These are phyloP conservation scores for Oithona nana DNA, from an alignment of 2,888 invertebrate species.

Conservation along the genomic window DNA sequence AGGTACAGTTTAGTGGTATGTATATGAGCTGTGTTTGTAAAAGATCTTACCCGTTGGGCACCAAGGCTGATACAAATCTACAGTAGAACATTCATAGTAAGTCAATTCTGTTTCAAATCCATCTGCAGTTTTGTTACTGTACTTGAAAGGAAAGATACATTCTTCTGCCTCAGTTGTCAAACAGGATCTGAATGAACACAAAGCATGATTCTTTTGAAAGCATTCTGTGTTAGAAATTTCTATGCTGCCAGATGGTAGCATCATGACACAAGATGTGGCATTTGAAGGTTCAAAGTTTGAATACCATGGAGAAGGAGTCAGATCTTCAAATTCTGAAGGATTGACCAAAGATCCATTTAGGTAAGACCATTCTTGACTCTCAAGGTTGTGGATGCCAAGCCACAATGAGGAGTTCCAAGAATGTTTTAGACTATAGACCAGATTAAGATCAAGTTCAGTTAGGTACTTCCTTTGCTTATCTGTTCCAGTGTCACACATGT, in stretches of 20 bases:
- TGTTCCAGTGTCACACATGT: too few relatives aligned
- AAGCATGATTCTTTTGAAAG: not conserved
- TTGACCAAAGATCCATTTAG: not conserved
- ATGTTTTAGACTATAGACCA: too few relatives aligned
- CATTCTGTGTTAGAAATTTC: not conserved
- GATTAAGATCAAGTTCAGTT: too few relatives aligned
- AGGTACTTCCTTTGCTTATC: too few relatives aligned
- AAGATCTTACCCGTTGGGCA: not conserved
- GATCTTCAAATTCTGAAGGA: not conserved
- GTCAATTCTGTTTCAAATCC: not conserved
- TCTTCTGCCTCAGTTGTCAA: not conserved
- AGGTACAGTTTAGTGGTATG: not conserved
- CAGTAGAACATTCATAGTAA: not conserved
- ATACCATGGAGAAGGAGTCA: not conserved
- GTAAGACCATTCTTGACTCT: not conserved
- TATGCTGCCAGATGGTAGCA: not conserved
- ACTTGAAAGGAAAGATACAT: not conserved
- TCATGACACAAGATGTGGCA: not conserved
- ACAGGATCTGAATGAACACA: not conserved
- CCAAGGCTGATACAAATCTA: not conserved
- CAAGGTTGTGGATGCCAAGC: too few relatives aligned
- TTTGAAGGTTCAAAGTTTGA: not conserved
- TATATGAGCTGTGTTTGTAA: not conserved
- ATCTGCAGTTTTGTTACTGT: not conserved
- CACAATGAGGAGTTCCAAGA: too few relatives aligned